Evolutionary conservation across 2,113 vertebrate genomes (phyloP).

Genomic region (Stigmatopora argus): DNA sequence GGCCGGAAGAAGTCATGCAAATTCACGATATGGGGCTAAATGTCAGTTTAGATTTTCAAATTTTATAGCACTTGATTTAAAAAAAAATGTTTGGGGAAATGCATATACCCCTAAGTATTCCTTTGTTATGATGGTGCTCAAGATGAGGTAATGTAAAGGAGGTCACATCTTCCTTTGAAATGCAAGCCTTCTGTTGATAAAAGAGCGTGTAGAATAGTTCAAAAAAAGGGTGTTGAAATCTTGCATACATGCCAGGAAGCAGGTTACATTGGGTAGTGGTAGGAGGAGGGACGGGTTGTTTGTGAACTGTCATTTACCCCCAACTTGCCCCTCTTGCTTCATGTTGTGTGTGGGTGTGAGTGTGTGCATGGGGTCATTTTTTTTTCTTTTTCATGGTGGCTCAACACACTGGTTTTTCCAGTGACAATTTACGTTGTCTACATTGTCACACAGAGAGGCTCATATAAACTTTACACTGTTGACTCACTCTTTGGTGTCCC

Average conservation of each 20-base stretch:
- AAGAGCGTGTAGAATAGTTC: not conserved
- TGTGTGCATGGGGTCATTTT: not conserved
- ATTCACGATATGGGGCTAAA: too few species aligned
- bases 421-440: not conserved
- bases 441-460: not conserved
- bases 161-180: not conserved
- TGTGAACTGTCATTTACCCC: conserved; percentile 27
- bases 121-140: too few species aligned
- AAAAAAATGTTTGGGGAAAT: too few species aligned
- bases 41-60: too few species aligned
- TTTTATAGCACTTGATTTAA: too few species aligned
- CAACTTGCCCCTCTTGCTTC: conserved; percentile 23
- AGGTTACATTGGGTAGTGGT: not conserved
- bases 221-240: not conserved
- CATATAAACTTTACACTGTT: not conserved
- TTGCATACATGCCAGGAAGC: not conserved
- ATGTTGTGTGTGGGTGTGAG: conserved; percentile 6
- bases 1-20: too few species aligned
- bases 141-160: too few species aligned
- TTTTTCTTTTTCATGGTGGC: not conserved
- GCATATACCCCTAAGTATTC: too few species aligned
- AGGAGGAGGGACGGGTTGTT: conserved; percentile 11
- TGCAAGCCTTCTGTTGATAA: not conserved
- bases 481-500: not conserved
- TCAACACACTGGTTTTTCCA: not conserved